phyloP scores from a whole-genome alignment of 2,113 vertebrate genomes.

The Cyanoderma ruficeps region DNA sequence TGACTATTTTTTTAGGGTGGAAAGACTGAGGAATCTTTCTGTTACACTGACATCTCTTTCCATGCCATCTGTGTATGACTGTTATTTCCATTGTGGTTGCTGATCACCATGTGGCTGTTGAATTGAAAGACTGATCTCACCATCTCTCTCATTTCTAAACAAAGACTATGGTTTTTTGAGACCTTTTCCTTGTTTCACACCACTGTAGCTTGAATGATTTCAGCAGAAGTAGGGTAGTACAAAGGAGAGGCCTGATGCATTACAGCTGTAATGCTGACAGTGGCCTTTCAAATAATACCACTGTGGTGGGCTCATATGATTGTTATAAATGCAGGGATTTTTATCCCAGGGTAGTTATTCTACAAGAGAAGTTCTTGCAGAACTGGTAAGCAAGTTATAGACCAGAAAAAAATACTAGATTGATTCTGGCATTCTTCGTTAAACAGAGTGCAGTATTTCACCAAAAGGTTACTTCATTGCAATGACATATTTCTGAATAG shows the following conservation, averaged over 20 bases:
- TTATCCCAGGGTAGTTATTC: not conserved
- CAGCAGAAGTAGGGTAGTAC: not conserved
- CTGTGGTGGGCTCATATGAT: not conserved
- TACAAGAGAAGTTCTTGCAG: not conserved
- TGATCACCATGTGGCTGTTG: not conserved
- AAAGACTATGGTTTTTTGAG: not conserved
- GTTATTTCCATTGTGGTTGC: not conserved
- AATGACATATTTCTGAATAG: not conserved
- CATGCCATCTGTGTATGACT: not conserved
- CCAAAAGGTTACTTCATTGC: not conserved
- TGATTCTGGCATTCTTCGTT: not conserved
- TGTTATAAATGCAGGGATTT: not conserved
- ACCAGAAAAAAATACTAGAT: not conserved
- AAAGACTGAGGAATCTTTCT: not conserved
- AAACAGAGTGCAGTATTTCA: not conserved
- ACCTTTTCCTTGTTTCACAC: not conserved
- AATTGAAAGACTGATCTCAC: not conserved
- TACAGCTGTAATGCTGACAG: not conserved
- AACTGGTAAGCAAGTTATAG: not conserved
- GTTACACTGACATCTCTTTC: not conserved
- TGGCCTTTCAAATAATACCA: not conserved
- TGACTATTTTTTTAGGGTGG: not conserved
- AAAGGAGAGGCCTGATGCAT: not conserved
- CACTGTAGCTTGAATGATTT: not conserved
- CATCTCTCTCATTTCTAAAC: not conserved